Conservation (phyloP, 2,888 invertebrate genomes). For the Agonopterix alstromeriana region DNA sequence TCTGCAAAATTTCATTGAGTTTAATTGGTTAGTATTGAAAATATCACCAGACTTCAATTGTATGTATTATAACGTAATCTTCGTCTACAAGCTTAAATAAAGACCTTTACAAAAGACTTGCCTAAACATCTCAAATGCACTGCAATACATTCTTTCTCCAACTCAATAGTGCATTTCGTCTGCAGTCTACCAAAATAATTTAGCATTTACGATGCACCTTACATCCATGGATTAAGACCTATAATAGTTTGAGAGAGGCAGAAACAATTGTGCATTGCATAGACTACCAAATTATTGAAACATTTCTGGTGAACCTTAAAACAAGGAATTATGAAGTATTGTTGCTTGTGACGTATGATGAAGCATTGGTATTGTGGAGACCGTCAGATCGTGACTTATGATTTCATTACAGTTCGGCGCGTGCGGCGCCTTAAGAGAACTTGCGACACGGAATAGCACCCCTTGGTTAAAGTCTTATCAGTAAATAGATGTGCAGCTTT, state of each 20-base stretch:
- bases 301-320: slow-evolving; percentile 3
- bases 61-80: too few relatives aligned
- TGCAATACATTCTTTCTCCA: slow-evolving; percentile 7
- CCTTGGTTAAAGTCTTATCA: slow-evolving; percentile 8
- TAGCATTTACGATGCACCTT: neutral
- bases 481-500: slow-evolving; percentile 1
- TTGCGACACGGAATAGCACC: slow-evolving; percentile 30
- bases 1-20: too few relatives aligned
- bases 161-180: slow-evolving; percentile 5
- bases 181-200: slow-evolving; percentile 9
- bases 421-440: slow-evolving; percentile 30
- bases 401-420: slow-evolving; percentile 48
- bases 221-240: too few relatives aligned
- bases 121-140: neutral
- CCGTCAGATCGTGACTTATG: slow-evolving; percentile 52
- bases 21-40: too few relatives aligned
- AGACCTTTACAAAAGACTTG: slow-evolving; percentile 3
- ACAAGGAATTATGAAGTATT: neutral
- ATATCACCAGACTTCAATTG: too few relatives aligned
- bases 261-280: slow-evolving; percentile 16
- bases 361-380: slow-evolving; percentile 12
- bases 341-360: slow-evolving; percentile 11
- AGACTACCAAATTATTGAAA: neutral
- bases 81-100: neutral
- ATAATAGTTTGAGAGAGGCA: too few relatives aligned